Conservation (phyloP, 2,797 vertebrate genomes). For the Ataeniobius toweri region DNA sequence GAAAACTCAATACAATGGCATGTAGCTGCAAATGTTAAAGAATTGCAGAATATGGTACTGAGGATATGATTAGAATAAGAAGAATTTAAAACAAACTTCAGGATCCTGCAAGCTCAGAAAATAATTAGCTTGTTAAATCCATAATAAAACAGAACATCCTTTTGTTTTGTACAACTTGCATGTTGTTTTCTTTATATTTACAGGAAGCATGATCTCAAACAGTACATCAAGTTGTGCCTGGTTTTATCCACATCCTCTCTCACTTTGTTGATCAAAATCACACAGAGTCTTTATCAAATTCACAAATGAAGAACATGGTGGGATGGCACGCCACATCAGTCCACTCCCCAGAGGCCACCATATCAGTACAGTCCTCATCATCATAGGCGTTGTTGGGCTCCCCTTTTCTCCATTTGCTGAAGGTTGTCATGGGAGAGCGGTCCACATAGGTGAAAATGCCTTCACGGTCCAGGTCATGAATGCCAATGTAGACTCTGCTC, state of each 20-base stretch:
- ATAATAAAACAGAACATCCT: slow-evolving; percentile 18
- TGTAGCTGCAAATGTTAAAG: slow-evolving; percentile 23
- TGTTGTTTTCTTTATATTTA: slow-evolving; percentile 49
- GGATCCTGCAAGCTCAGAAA: slow-evolving; percentile 22
- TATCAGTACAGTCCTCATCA: slow-evolving; percentile 96
- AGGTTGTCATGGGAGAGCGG: slow-evolving; percentile 92
- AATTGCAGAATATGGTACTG: slow-evolving; percentile 24
- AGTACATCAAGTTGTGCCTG: background rate
- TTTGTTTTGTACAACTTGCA: slow-evolving; percentile 27
- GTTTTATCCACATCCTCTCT: background rate
- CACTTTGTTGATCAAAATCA: slow-evolving; percentile 48
- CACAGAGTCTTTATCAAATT: slow-evolving; percentile 91
- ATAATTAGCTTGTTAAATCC: slow-evolving; percentile 47
- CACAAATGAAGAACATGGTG: slow-evolving; percentile 97
- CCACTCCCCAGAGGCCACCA: slow-evolving; percentile 94
- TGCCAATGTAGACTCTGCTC: slow-evolving; percentile 91
- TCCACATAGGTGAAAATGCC: slow-evolving; percentile 91
- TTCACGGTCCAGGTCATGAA: slow-evolving; percentile 92
- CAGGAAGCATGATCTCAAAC: slow-evolving; percentile 15
- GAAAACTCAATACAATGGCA: slow-evolving; percentile 26
- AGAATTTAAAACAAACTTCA: slow-evolving; percentile 1
- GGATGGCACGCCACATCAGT: slow-evolving; percentile 93
- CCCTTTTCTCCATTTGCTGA: slow-evolving; percentile 92
- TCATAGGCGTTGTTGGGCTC: slow-evolving; percentile 96
- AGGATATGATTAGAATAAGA: slow-evolving; percentile 12